These are phyloP conservation scores for Chironomus striatipennis DNA, from an alignment of 1,140 invertebrate species.

Conservation along the genomic window DNA sequence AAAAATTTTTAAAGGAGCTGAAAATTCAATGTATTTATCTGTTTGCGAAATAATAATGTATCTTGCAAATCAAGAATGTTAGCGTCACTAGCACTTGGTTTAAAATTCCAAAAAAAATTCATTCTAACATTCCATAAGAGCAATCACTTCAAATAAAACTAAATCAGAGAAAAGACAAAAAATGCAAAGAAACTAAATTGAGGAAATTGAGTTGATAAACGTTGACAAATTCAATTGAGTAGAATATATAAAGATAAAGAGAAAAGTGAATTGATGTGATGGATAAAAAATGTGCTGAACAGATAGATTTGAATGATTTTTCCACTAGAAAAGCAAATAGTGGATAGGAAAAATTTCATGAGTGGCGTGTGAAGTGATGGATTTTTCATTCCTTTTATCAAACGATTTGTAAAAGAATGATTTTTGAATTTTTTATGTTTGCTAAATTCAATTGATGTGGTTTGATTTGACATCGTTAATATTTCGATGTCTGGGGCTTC, in stretches of 20 bases:
- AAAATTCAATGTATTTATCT: too few relatives aligned
- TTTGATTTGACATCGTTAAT: neutral
- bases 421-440: neutral
- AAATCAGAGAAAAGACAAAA: too few relatives aligned
- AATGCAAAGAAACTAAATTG: too few relatives aligned
- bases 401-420: neutral
- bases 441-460: neutral
- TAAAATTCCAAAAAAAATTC: too few relatives aligned
- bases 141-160: too few relatives aligned
- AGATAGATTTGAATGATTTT: neutral
- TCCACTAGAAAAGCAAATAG: conserved; percentile 9
- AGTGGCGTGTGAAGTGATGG: neutral
- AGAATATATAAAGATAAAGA: neutral
- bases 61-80: too few relatives aligned
- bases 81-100: too few relatives aligned
- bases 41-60: too few relatives aligned
- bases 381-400: neutral
- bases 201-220: neutral
- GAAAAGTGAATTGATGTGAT: neutral
- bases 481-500: too few relatives aligned
- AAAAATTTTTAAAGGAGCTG: too few relatives aligned
- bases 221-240: conserved; percentile 8
- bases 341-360: neutral
- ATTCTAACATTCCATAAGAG: too few relatives aligned
- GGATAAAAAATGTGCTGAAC: neutral